These are phyloP conservation scores for Gambelia wislizenii DNA, from an alignment of 2,797 vertebrate species.

Conservation along the genomic window DNA sequence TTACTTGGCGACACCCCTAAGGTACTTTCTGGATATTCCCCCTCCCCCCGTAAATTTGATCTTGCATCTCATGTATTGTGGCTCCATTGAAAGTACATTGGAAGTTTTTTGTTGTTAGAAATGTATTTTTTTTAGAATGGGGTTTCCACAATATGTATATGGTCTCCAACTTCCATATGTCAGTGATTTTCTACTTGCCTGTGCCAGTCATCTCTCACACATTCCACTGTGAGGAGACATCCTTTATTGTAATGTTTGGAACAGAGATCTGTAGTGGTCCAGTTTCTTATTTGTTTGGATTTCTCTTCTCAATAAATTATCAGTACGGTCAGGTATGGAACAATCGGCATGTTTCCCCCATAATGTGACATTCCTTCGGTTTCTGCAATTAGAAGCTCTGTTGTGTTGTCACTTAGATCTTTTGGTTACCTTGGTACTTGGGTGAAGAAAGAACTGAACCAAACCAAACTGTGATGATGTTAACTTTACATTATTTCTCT, in stretches of 20 bases:
- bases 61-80: background rate
- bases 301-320: background rate
- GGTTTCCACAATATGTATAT: background rate
- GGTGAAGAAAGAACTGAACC: too few relatives aligned
- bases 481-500: background rate
- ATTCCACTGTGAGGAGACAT: background rate
- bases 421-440: accelerated
- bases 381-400: background rate
- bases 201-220: background rate
- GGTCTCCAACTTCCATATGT: background rate
- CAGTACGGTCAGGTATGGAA: background rate
- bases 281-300: conserved; percentile 3
- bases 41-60: background rate
- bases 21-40: background rate
- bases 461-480: accelerated
- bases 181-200: background rate
- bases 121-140: too few relatives aligned
- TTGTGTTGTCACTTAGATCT: background rate
- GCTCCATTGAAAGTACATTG: background rate
- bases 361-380: background rate
- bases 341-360: background rate
- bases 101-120: background rate
- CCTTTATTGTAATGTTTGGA: background rate
- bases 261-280: background rate
- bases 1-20: background rate